Conservation (phyloP, 2,888 invertebrate genomes). For the Colostygia pectinataria region DNA sequence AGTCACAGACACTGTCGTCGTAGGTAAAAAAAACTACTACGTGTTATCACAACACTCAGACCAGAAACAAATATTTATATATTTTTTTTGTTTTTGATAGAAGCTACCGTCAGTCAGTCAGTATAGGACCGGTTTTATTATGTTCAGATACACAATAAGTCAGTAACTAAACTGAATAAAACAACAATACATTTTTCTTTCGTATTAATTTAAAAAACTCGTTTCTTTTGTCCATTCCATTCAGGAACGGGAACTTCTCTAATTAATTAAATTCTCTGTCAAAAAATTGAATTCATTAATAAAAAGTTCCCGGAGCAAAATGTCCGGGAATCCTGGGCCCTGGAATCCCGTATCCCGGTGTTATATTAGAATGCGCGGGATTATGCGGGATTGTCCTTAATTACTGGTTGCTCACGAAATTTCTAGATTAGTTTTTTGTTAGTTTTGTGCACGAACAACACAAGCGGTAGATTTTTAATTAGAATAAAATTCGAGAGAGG, state of each 20-base stretch:
- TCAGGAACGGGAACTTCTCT: constrained; percentile 38
- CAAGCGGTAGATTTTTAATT: no score
- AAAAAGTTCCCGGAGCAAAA: constrained; percentile 45
- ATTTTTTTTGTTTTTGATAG: no score
- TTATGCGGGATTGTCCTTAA: constrained; percentile 63
- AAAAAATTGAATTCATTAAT: constrained; percentile 65
- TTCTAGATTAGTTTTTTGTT: constrained; percentile 46
- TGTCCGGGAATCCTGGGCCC: constrained; percentile 33
- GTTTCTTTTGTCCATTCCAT: constrained; percentile 25
- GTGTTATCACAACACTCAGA: no score
- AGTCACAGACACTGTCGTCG: no score
- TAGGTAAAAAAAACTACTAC: no score
- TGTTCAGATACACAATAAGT: no score
- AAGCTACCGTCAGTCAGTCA: no score
- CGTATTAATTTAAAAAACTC: constrained; percentile 15
- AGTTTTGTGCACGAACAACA: constrained; percentile 16
- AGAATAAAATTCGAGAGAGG: no score
- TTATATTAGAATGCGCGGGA: constrained; percentile 65
- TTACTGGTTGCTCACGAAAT: constrained; percentile 53
- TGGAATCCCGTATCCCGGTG: constrained; percentile 46
- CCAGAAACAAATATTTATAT: no score
- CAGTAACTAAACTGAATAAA: no score
- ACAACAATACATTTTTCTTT: constrained; percentile 15
- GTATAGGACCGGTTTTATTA: no score
- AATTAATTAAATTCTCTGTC: constrained; percentile 61